Percentiles rank a stretch among this genome's conserved stretches.
phyloP scores from a whole-genome alignment of 1,140 invertebrate species.

The Drosophila paulistorum region DNA sequence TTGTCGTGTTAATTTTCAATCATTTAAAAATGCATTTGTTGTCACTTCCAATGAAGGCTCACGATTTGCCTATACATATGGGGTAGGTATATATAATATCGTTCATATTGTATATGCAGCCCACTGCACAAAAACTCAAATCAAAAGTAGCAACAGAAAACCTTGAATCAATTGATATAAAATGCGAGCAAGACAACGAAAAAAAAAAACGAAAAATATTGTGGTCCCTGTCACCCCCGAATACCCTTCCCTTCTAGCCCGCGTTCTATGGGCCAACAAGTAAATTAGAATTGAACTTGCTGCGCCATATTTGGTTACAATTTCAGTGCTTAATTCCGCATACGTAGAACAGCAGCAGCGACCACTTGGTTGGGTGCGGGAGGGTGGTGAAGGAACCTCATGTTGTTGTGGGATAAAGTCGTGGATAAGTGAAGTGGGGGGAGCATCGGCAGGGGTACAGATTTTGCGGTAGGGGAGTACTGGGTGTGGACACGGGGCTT shows the following conservation, averaged over 20 bases:
- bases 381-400: background rate
- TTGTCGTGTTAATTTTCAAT: constrained; percentile 73
- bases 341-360: constrained; percentile 43
- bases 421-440: background rate
- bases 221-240: constrained; percentile 12
- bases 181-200: constrained; percentile 50
- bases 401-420: constrained; percentile 7
- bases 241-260: background rate
- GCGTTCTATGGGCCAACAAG: constrained; percentile 50
- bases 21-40: constrained; percentile 75
- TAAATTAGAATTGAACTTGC: constrained; percentile 81
- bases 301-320: constrained; percentile 81
- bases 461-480: background rate
- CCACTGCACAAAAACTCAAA: constrained; percentile 51
- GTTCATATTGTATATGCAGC: constrained; percentile 34
- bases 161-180: constrained; percentile 81
- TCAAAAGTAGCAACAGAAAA: constrained; percentile 70
- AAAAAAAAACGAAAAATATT: constrained; percentile 38
- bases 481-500: constrained; percentile 32
- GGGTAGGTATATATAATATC: constrained; percentile 28
- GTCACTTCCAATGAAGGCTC: constrained; percentile 71
- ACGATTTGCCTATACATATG: constrained; percentile 52
- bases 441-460: too few species aligned
- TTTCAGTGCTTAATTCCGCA: constrained; percentile 79
- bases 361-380: constrained; percentile 1